These are phyloP conservation scores for Cassiopea andromeda DNA, from an alignment of 30 jellyfish, hydroid and myxozoan species.

Conservation along the genomic window DNA sequence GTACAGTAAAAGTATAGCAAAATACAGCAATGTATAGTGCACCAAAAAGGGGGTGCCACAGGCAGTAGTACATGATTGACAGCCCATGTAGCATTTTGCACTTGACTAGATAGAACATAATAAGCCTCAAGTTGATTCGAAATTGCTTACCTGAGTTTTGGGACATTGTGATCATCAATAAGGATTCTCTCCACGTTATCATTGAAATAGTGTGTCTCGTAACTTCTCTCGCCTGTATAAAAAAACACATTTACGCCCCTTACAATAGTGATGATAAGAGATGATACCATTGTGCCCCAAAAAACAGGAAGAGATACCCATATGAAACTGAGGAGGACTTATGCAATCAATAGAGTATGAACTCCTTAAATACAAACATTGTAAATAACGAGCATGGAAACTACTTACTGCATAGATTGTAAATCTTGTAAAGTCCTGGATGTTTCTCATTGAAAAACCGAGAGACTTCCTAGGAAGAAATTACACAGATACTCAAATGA, in stretches of 20 bases:
- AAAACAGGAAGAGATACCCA: not conserved
- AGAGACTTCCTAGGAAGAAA: conserved; percentile 80
- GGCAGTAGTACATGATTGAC: too few relatives aligned
- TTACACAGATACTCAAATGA: not conserved
- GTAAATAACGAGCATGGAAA: too few relatives aligned
- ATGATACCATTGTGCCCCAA: too few relatives aligned
- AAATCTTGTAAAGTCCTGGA: conserved; percentile 78
- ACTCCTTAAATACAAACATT: too few relatives aligned
- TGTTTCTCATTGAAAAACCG: conserved; percentile 91
- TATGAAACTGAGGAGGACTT: too few relatives aligned
- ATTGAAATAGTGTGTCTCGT: conserved; percentile 81
- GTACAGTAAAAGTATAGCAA: too few relatives aligned
- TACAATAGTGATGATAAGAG: too few relatives aligned
- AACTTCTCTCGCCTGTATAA: conserved; percentile 90
- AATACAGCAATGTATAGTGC: not conserved
- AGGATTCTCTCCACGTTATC: conserved; percentile 89
- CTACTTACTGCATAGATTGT: conserved; percentile 92
- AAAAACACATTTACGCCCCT: too few relatives aligned
- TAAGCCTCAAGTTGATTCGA: not conserved
- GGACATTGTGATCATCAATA: conserved; percentile 96
- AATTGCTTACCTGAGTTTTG: conserved; percentile 74
- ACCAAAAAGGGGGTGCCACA: too few relatives aligned
- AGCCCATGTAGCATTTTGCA: too few relatives aligned
- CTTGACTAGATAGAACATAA: too few relatives aligned
- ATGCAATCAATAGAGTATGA: too few relatives aligned